phyloP scores from a whole-genome alignment of 2,888 invertebrate genomes.

The Hypselothyrea guttata region DNA sequence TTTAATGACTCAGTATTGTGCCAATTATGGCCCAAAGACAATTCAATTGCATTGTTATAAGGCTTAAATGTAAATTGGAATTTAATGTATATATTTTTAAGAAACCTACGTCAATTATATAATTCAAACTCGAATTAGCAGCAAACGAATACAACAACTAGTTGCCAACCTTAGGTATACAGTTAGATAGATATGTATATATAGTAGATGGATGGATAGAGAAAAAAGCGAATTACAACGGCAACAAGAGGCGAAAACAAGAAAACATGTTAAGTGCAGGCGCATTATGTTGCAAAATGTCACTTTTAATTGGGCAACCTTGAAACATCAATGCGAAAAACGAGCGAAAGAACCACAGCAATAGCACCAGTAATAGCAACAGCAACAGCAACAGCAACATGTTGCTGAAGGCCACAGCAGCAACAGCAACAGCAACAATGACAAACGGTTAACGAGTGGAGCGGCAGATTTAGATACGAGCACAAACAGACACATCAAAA shows the following conservation, averaged over 20 bases:
- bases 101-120: slow-evolving; percentile 72
- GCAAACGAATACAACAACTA: slow-evolving; percentile 23
- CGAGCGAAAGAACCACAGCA: slow-evolving; percentile 56
- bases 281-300: slow-evolving; percentile 78
- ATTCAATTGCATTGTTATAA: slow-evolving; percentile 40
- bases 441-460: slow-evolving; percentile 69
- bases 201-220: slow-evolving; percentile 17
- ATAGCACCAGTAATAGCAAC: slow-evolving; percentile 32
- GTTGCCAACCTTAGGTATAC: slow-evolving; percentile 31
- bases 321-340: slow-evolving; percentile 76
- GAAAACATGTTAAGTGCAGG: slow-evolving; percentile 75
- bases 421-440: slow-evolving; percentile 54
- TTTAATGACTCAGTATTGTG: slow-evolving; percentile 45
- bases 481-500: slow-evolving; percentile 62
- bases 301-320: slow-evolving; percentile 81
- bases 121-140: slow-evolving; percentile 71
- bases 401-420: slow-evolving; percentile 16
- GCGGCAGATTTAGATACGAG: slow-evolving; percentile 60
- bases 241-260: slow-evolving; percentile 56
- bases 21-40: slow-evolving; percentile 41
- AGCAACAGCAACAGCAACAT: slow-evolving; percentile 25
- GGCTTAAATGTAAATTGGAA: slow-evolving; percentile 60
- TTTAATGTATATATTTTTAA: slow-evolving; percentile 67
- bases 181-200: slow-evolving; percentile 14
- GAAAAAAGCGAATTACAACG: slow-evolving; percentile 44